Conservation (phyloP, 1,140 invertebrate species). For the Trinorchestia longiramus region DNA sequence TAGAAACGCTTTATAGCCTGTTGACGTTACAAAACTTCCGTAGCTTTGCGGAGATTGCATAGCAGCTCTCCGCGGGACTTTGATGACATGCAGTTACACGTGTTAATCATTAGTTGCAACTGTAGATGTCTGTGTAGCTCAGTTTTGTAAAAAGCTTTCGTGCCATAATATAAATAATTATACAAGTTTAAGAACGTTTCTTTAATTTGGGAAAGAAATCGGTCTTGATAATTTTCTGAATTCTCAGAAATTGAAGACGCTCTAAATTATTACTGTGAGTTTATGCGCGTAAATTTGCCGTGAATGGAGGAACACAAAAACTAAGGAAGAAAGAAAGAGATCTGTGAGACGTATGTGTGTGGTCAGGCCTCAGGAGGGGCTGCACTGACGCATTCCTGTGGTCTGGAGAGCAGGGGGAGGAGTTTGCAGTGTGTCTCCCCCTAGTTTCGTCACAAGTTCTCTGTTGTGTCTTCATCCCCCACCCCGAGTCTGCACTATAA, state of each 20-base stretch:
- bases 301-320: not conserved
- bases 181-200: not conserved
- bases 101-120: too few relatives aligned
- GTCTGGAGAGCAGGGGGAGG: constrained; percentile 12
- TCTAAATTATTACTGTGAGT: not conserved
- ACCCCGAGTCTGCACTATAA: not conserved
- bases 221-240: not conserved
- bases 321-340: not conserved
- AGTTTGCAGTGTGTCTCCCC: not conserved
- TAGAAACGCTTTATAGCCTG: too few relatives aligned
- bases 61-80: too few relatives aligned
- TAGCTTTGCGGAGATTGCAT: too few relatives aligned
- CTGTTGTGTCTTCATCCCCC: not conserved
- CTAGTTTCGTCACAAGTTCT: constrained; percentile 7
- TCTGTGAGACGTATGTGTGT: not conserved
- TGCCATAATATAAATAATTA: not conserved
- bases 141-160: too few relatives aligned
- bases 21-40: too few relatives aligned
- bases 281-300: not conserved
- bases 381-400: constrained; percentile 37
- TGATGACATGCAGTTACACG: too few relatives aligned
- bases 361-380: not conserved
- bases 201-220: not conserved
- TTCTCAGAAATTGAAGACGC: not conserved
- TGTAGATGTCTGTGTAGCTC: too few relatives aligned